phyloP scores from a whole-genome alignment of 2,888 invertebrate species.

The Pimpla rufipes region DNA sequence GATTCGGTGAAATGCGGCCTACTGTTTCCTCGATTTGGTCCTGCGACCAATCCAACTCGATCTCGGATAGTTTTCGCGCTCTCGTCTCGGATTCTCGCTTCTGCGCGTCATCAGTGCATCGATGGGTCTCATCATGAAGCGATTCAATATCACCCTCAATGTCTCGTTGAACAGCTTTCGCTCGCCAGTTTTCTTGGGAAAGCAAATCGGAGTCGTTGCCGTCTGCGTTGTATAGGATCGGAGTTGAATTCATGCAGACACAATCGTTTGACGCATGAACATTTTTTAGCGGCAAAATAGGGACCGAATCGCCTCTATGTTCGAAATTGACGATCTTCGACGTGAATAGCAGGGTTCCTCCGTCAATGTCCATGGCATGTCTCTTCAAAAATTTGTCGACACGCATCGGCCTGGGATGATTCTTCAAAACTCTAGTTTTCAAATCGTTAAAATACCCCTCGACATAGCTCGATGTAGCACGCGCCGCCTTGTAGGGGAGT shows the following conservation, averaged over 20 bases:
- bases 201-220: not conserved
- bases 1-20: not conserved
- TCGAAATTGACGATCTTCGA: conserved; percentile 10
- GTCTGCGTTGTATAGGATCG: conserved; percentile 45
- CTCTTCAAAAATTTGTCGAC: conserved; percentile 38
- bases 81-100: not conserved
- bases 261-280: not conserved
- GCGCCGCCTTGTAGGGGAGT: not conserved
- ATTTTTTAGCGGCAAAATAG: not conserved
- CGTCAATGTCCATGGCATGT: conserved; percentile 10
- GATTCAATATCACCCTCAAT: not conserved
- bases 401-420: too few relatives aligned
- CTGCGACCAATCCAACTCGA: not conserved
- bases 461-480: conserved; percentile 31
- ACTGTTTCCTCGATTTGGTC: not conserved
- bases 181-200: conserved; percentile 22
- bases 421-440: conserved; percentile 19
- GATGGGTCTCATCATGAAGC: not conserved
- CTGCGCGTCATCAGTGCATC: too few relatives aligned
- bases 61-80: not conserved
- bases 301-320: conserved; percentile 44
- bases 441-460: conserved; percentile 44
- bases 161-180: not conserved
- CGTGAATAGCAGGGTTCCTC: conserved; percentile 12
- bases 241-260: not conserved